phyloP scores from a whole-genome alignment of 2,113 vertebrate species.

The Monopterus albus region DNA sequence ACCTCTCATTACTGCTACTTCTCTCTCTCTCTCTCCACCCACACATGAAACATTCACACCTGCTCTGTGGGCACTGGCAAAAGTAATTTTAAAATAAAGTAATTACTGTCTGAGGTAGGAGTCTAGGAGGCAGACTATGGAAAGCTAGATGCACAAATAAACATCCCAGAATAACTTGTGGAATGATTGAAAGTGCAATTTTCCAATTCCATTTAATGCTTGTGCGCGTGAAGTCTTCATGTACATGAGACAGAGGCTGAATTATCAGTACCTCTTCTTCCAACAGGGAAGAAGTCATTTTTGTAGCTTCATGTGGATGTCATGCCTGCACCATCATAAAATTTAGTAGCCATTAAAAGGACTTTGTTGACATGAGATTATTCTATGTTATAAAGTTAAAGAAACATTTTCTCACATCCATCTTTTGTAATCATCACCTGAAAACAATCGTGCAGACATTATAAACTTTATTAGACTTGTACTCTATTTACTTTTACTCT shows the following conservation, averaged over 20 bases:
- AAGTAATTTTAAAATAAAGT: background rate
- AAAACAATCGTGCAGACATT: no score
- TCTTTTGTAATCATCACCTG: no score
- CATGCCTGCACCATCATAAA: slow-evolving; percentile 26
- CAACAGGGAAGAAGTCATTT: slow-evolving; percentile 34
- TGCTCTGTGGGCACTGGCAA: background rate
- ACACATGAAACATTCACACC: background rate
- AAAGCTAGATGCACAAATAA: background rate
- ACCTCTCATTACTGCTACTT: background rate
- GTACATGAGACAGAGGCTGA: slow-evolving; percentile 25
- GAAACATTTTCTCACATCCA: background rate
- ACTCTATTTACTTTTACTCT: no score
- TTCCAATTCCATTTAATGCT: background rate
- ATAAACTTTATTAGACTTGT: no score
- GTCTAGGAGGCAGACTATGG: background rate
- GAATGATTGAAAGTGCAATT: background rate
- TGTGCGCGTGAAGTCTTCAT: background rate
- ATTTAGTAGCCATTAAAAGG: slow-evolving; percentile 27
- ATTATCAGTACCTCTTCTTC: slow-evolving; percentile 36
- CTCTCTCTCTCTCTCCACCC: background rate
- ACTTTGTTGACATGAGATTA: slow-evolving; percentile 3
- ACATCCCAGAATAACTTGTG: slow-evolving; percentile 5
- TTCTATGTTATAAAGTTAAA: background rate
- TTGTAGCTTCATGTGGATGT: slow-evolving; percentile 33
- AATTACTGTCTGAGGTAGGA: background rate